Percentiles rank a stretch among this genome's conserved stretches.
These are phyloP conservation scores for Xiphorhynchus erythropygius DNA, from an alignment of 2,797 vertebrate genomes.

Conservation along the genomic window DNA sequence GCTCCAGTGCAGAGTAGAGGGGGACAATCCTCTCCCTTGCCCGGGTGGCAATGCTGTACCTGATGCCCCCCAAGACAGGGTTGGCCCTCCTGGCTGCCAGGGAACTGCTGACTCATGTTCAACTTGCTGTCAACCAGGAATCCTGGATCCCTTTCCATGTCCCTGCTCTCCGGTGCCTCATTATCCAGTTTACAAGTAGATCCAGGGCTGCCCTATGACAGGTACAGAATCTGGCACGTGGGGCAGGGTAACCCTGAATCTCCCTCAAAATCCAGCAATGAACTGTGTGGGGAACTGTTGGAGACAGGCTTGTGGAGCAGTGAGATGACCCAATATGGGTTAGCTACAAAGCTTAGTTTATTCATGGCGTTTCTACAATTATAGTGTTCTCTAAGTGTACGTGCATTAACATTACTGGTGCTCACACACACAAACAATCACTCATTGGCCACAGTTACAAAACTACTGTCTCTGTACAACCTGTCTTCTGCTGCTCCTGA, in stretches of 20 bases:
- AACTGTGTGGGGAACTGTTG: background rate
- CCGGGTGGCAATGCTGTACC: rapidly evolving
- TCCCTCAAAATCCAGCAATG: background rate
- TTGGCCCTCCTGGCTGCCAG: background rate
- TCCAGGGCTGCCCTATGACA: background rate
- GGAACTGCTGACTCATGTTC: background rate
- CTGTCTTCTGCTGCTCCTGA: too few relatives aligned
- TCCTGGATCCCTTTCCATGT: background rate
- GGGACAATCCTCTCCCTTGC: background rate
- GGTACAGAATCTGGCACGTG: background rate
- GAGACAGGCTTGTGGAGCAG: too few relatives aligned
- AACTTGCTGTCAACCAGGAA: rapidly evolving
- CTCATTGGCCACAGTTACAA: too few relatives aligned
- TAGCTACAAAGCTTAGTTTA: too few relatives aligned
- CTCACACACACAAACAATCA: too few relatives aligned
- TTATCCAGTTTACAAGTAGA: background rate
- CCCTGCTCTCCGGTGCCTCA: background rate
- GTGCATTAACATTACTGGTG: too few relatives aligned
- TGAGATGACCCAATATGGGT: too few relatives aligned
- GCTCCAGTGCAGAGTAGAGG: background rate
- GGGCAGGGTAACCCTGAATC: background rate
- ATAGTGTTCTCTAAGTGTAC: too few relatives aligned
- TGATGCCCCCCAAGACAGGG: rapidly evolving
- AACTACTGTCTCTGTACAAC: too few relatives aligned
- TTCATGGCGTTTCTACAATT: too few relatives aligned